A percentile compares a stretch with the other conserved stretches of the same genome.
phyloP scores from a whole-genome alignment of 2,797 vertebrate genomes.

The Sebastes taczanowskii region DNA sequence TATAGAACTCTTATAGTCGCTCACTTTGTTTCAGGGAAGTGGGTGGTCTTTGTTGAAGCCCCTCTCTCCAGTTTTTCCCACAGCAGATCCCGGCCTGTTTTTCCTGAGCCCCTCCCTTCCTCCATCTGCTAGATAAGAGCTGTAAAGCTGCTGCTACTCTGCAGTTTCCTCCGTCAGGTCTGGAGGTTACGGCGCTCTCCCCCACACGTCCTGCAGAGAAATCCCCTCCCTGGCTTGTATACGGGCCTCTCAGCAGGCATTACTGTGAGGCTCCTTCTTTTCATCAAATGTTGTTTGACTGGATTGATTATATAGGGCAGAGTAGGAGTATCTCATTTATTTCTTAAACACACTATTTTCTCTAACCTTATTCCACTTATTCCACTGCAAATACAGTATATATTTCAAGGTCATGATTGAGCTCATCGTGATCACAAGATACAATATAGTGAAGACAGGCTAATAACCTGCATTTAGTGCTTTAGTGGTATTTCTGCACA shows the following conservation, averaged over 20 bases:
- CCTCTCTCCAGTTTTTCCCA: not conserved
- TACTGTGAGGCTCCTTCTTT: not conserved
- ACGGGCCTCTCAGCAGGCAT: not conserved
- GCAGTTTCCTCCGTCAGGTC: not conserved
- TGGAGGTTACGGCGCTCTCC: not conserved
- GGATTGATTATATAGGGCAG: not conserved
- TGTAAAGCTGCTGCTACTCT: not conserved
- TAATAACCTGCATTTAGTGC: not conserved
- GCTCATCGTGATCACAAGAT: not conserved
- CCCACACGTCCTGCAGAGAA: conserved; percentile 1
- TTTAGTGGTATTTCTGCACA: not conserved
- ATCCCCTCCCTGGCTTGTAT: not conserved
- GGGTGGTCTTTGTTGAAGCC: not conserved
- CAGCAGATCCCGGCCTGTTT: not conserved
- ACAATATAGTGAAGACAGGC: not conserved
- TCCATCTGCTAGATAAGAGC: not conserved
- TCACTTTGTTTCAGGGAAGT: not conserved
- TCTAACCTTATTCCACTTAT: not conserved
- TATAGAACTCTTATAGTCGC: not conserved
- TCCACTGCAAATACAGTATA: not conserved
- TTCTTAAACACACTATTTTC: not conserved
- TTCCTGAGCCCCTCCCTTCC: conserved; percentile 4
- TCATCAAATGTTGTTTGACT: not conserved
- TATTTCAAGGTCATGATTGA: not conserved
- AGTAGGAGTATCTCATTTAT: not conserved